Base-by-base conservation (phyloP, 2,888 invertebrate genomes). In the Macrophya alboannulata region DNA sequence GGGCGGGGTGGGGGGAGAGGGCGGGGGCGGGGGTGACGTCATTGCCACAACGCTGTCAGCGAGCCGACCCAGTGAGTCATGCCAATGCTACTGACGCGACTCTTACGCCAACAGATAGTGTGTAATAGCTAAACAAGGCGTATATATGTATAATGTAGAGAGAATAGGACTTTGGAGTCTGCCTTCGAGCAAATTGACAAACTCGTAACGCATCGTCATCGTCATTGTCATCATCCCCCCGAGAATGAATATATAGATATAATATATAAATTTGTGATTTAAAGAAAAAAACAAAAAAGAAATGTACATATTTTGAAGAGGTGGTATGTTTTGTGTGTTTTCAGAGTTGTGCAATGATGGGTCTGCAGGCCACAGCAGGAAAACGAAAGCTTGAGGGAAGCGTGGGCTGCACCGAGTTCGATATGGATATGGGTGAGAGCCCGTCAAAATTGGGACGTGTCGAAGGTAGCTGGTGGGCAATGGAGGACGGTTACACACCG, bases 361-460 rank as follows among this genome's bases (percentile, higher is more conserved):
- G 96, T 95, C 95, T 96, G 94, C 96, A 96, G 95, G 96, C 96
- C 93, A 95, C 96, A 94, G 95, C 96, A 94, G 95, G 95, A 92
- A 95, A 96, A 95, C 95, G 96, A 94, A 95, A 96, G 94, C 94
- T 95, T 93, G 95, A 96, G 94, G 93, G 93, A 88, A 92, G 92
- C 90, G 93, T 93, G 89, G 93, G 93, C 90, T 93, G 93, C 93
- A 94, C 93, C 94, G 94, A 91, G 90, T 94, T 92, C 93, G 92
- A 95, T 92, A 93, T 94, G 94, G 94, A 94, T 92, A 91, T 95
- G 94, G 92, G 94, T 94, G 90, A 96, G 95, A 94, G 94, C 94
- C 92, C 95, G 94, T 92, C 95, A 94, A 93, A 96, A 95, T 95
- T 95, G 90, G 91, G 94, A 87, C 91, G 94, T 89, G 92, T 93